Percentiles rank a stretch among this genome's conserved stretches.
These are phyloP conservation scores for Sclerurus mexicanus DNA, from an alignment of 2,113 vertebrate species.

Conservation along the genomic window DNA sequence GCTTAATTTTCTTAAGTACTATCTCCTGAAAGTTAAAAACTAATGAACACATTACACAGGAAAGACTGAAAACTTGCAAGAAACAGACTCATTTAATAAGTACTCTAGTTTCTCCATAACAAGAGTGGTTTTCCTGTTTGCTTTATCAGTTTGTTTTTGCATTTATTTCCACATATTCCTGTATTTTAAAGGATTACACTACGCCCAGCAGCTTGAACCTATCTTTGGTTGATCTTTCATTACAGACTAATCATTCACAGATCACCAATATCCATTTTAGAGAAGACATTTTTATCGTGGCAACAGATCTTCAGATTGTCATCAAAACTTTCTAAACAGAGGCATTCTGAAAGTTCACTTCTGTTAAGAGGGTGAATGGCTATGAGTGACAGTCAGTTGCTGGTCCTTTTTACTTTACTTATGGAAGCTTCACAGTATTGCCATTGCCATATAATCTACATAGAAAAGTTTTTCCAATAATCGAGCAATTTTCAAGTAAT, in stretches of 20 bases:
- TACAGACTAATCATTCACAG: neutral
- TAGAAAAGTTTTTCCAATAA: neutral
- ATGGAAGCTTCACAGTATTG: neutral
- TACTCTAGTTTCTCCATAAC: neutral
- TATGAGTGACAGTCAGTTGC: neutral
- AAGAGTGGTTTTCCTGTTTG: neutral
- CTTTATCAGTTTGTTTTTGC: neutral
- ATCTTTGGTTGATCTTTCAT: neutral
- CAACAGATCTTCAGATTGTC: neutral
- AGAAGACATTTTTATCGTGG: neutral
- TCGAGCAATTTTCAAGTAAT: neutral
- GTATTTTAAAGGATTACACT: neutral
- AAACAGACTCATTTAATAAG: neutral
- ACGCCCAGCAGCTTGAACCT: neutral
- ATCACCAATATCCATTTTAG: neutral
- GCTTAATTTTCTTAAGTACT: neutral
- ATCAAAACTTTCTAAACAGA: neutral
- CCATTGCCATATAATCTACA: neutral
- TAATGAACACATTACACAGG: neutral
- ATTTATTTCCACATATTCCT: neutral
- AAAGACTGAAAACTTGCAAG: neutral
- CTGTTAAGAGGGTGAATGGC: neutral
- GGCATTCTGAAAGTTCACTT: neutral
- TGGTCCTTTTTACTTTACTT: neutral
- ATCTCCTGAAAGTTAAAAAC: neutral